Percentiles rank a stretch among this genome's conserved stretches.
These are phyloP conservation scores for Bombus pascuorum DNA, from an alignment of 1,140 invertebrate genomes.

Conservation along the genomic window DNA sequence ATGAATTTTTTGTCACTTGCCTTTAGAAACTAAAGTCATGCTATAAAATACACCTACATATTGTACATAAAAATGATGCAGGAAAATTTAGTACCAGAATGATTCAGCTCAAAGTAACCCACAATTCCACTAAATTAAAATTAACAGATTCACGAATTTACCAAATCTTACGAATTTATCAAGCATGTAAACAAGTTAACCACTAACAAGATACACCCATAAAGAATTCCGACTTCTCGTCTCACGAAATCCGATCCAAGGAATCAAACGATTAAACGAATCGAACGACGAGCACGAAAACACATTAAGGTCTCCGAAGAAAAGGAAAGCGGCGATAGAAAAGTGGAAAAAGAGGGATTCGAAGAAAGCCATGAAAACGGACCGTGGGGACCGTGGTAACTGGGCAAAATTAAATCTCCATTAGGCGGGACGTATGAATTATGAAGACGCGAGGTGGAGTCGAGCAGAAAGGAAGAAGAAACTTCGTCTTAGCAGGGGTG, in stretches of 20 bases:
- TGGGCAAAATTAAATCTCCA: constrained; percentile 76
- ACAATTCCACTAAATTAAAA: too few relatives aligned
- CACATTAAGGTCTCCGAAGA: not conserved
- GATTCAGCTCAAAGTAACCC: not conserved
- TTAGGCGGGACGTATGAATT: constrained; percentile 73
- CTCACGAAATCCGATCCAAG: not conserved
- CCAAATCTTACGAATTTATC: not conserved
- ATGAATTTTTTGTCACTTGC: too few relatives aligned
- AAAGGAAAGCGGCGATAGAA: not conserved
- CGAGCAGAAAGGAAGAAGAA: constrained; percentile 23
- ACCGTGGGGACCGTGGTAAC: constrained; percentile 41
- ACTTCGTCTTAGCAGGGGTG: not conserved
- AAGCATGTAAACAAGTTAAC: not conserved
- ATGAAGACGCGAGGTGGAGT: constrained; percentile 69
- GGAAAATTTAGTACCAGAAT: too few relatives aligned
- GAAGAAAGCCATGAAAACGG: constrained; percentile 38
- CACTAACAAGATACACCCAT: not conserved
- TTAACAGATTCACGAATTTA: not conserved
- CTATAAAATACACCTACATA: too few relatives aligned
- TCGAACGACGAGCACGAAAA: not conserved
- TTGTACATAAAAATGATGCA: too few relatives aligned
- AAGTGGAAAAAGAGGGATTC: not conserved
- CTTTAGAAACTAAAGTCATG: not conserved
- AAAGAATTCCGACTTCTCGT: not conserved
- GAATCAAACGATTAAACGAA: not conserved